Conservation (phyloP, 2,888 invertebrate genomes). For the Petrolisthes manimaculis region DNA sequence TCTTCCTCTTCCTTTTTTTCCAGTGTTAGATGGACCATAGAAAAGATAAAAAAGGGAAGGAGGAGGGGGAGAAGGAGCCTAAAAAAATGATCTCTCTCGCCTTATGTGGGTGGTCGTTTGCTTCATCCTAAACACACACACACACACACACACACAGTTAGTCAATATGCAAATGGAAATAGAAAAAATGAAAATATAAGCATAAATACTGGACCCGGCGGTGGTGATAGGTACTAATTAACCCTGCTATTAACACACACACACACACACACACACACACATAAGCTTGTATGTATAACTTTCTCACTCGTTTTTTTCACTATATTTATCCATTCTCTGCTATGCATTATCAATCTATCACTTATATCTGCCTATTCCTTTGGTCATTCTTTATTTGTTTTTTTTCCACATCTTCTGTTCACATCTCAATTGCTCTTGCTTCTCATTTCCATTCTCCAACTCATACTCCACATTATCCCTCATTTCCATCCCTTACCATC, state of each 20-base stretch:
- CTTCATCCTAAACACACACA: not conserved
- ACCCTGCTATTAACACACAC: not conserved
- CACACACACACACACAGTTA: not conserved
- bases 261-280: conserved; percentile 26
- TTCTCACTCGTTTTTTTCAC: no score
- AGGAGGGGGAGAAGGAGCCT: not conserved
- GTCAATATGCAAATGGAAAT: no score
- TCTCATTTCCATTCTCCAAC: not conserved
- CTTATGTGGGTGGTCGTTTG: not conserved
- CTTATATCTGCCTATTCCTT: no score
- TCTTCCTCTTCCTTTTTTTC: not conserved
- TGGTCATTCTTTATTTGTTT: no score
- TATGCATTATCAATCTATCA: no score
- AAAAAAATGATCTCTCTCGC: not conserved
- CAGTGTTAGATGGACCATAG: not conserved
- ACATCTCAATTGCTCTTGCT: not conserved
- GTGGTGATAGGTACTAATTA: not conserved
- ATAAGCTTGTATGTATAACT: no score
- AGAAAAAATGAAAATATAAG: no score
- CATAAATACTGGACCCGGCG: no score
- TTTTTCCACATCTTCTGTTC: not conserved
- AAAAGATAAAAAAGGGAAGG: not conserved
- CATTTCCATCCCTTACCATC: not conserved
- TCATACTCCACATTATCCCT: not conserved
- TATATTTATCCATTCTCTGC: no score